These are phyloP conservation scores for Bubo blakistoni DNA, from an alignment of 2,113 vertebrate species.

Conservation along the genomic window DNA sequence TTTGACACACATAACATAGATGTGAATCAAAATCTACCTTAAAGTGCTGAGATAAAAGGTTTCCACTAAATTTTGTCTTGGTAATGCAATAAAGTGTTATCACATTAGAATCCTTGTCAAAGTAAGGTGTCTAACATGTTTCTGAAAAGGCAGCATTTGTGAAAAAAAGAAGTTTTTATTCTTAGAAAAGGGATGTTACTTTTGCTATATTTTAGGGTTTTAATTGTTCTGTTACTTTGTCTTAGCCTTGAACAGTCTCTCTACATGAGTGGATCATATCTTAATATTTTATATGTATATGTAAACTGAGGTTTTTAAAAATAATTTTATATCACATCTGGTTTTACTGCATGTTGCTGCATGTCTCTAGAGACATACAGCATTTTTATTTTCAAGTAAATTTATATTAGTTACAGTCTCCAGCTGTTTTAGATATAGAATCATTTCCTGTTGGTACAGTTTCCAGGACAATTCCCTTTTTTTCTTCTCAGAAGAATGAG, in stretches of 20 bases:
- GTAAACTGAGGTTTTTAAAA: conserved; percentile 61
- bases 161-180: background rate
- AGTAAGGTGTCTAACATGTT: conserved; percentile 18
- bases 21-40: background rate
- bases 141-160: background rate
- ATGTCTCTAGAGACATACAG: conserved; percentile 77
- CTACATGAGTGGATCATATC: conserved; percentile 24
- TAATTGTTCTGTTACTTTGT: conserved; percentile 12
- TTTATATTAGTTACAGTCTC: conserved; percentile 82
- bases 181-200: background rate
- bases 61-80: conserved; percentile 32
- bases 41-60: background rate
- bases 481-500: conserved; percentile 71
- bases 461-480: conserved; percentile 74
- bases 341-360: conserved; percentile 73
- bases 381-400: conserved; percentile 82
- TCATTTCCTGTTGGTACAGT: conserved; percentile 80
- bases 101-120: background rate
- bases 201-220: background rate
- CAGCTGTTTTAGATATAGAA: conserved; percentile 83
- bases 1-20: background rate
- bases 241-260: conserved; percentile 5
- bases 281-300: conserved; percentile 51
- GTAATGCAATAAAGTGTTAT: conserved; percentile 31
- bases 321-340: conserved; percentile 73